Conservation (phyloP, 1,140 invertebrate genomes). For the Ptiloglossa arizonensis region DNA sequence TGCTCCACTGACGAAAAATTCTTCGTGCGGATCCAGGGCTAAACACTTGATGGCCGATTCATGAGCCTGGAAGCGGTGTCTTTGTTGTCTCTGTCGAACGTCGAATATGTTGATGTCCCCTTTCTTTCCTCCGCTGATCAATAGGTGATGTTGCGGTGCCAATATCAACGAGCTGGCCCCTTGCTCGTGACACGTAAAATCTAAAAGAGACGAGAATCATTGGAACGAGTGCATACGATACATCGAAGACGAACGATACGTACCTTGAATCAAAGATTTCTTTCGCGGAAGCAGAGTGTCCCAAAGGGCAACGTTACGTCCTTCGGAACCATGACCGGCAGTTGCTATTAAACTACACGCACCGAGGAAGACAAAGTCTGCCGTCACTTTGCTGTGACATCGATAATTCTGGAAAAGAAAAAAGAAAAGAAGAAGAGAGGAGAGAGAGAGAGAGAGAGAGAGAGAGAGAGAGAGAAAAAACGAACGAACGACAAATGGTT, state of each 20-base stretch:
- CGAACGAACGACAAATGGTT: too few species aligned
- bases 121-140: conserved; percentile 97
- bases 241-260: conserved; percentile 23
- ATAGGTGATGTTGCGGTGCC: conserved; percentile 94
- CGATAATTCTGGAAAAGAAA: conserved; percentile 91
- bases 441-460: too few species aligned
- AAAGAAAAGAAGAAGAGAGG: background rate
- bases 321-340: conserved; percentile 97
- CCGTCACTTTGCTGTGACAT: conserved; percentile 98
- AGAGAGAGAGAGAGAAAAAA: too few species aligned
- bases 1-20: conserved; percentile 98
- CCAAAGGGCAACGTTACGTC: conserved; percentile 99
- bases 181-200: conserved; percentile 96
- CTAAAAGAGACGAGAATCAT: too few species aligned
- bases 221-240: too few species aligned
- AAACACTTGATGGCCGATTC: conserved; percentile 97
- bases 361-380: conserved; percentile 98
- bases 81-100: conserved; percentile 92
- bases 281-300: conserved; percentile 97
- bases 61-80: conserved; percentile 95
- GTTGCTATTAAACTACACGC: conserved; percentile 99
- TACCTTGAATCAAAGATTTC: conserved; percentile 94
- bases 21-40: conserved; percentile 95
- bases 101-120: conserved; percentile 98
- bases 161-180: conserved; percentile 94